These are phyloP conservation scores for Cistogaster globosa DNA, from an alignment of 2,888 invertebrate genomes.

Conservation along the genomic window DNA sequence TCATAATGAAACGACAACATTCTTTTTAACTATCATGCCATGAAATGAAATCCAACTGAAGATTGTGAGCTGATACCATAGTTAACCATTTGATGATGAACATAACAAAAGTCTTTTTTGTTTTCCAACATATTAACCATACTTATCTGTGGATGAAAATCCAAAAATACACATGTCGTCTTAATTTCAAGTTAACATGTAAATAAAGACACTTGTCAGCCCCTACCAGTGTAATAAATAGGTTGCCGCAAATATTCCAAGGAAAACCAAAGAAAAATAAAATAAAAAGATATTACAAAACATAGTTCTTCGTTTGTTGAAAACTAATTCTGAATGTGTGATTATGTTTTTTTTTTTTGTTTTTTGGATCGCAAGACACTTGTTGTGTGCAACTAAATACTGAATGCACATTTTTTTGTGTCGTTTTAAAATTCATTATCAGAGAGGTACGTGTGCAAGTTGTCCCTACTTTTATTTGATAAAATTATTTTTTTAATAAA, in stretches of 20 bases:
- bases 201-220: constrained; percentile 67
- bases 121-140: constrained; percentile 49
- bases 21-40: constrained; percentile 73
- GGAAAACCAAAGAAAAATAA: constrained; percentile 8
- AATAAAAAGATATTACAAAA: not conserved
- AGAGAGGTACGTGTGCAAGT: constrained; percentile 1
- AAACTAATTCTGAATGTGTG: constrained; percentile 11
- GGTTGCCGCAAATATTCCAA: constrained; percentile 59
- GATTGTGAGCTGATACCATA: constrained; percentile 11
- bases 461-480: too few species aligned
- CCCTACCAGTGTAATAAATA: constrained; percentile 47
- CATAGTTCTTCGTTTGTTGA: constrained; percentile 2
- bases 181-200: constrained; percentile 12
- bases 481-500: too few species aligned
- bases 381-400: constrained; percentile 70
- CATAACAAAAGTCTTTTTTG: constrained; percentile 69
- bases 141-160: constrained; percentile 55
- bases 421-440: not conserved
- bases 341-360: not conserved
- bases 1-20: constrained; percentile 48
- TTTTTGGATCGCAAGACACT: constrained; percentile 73
- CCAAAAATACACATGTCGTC: constrained; percentile 13
- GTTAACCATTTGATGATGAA: constrained; percentile 65
- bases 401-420: constrained; percentile 12
- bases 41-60: constrained; percentile 80